Percentiles rank a stretch among this genome's conserved stretches.
Evolutionary conservation across 2,888 invertebrate species (phyloP).

Genomic region (Netelia virgata): DNA sequence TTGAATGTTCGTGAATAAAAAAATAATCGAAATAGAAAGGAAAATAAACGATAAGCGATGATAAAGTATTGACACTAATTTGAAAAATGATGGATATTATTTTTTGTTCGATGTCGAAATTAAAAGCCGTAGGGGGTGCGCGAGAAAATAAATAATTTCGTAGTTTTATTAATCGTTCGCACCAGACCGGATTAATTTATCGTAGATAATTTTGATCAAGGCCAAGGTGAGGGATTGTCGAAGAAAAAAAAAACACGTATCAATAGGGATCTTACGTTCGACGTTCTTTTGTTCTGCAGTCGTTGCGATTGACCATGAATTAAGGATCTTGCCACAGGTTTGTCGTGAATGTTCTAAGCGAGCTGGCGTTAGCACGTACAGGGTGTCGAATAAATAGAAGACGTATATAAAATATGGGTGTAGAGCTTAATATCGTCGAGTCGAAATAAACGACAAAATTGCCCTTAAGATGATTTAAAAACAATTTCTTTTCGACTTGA

Average conservation of each 20-base stretch:
- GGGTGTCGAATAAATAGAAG: too few species aligned
- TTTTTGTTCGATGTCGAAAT: not conserved
- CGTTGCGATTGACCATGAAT: conserved; percentile 37
- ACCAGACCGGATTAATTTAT: not conserved
- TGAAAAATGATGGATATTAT: not conserved
- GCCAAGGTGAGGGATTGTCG: conserved; percentile 6
- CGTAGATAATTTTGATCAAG: conserved; percentile 14
- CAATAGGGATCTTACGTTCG: conserved; percentile 31
- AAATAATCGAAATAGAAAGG: not conserved
- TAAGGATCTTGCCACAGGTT: conserved; percentile 28
- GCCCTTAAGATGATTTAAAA: too few species aligned
- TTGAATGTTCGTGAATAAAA: conserved; percentile 2
- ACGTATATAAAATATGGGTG: too few species aligned
- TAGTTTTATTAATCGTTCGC: not conserved
- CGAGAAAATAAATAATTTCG: not conserved
- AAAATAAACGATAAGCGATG: not conserved
- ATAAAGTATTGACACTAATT: too few species aligned
- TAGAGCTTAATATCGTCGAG: too few species aligned
- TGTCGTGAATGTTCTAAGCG: conserved; percentile 27
- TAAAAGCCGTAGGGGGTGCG: not conserved
- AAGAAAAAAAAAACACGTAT: conserved; percentile 22
- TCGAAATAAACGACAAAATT: too few species aligned
- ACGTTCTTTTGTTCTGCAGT: conserved; percentile 31
- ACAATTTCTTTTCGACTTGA: too few species aligned
- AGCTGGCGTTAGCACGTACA: not conserved